Evolutionary conservation across 1,140 invertebrate species (phyloP), one percentile per base, ranked within the genome.

Genomic region (Magallana angulata): DNA sequence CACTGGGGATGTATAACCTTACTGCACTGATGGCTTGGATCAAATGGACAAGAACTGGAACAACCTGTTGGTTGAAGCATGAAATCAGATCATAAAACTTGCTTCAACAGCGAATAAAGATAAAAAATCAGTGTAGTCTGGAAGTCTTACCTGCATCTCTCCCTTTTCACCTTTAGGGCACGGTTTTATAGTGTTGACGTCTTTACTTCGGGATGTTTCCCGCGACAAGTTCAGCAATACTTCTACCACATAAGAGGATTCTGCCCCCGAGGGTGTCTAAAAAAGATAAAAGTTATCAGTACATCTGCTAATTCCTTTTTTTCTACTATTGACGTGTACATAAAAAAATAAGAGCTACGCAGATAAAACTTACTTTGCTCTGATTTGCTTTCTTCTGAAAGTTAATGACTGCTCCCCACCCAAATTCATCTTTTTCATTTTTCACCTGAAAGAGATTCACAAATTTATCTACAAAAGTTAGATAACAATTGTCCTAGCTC

Each of bases 341-440:
- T 48, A 48, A 48, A 48, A 48, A 2, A 48, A 48, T 36, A 5
- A 48, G 36, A 48, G 36, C 7, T 18, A 64, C 3, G 7, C 62
- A 64, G 18, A 64, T 48, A 84, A 56, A 7, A 48, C 90, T 90
- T 90, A 95, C 94, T 86, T 95, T 95, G 85, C 94, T 94, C 87
- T 95, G 92, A 87, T 95, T 95, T 87, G 97, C 95, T 91, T 98
- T 98, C 88, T 96, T 96, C 91, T 97, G 97, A 92, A 98, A 99
- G 94, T 98, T 99, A 0, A 99, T 96, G 71, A 99, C 96, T 48
- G 98, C 97, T 59, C 98, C 98, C 98, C 99, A 99, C 90, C 98
- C 98, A 95, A 98, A 99, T 93, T 98, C 97, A 87, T 97, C 95
- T 0, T 97, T 96, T 82, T 97, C 97, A 91, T 97, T 97, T 95